A percentile compares a stretch with the other conserved stretches of the same genome.
Conservation (phyloP, 1,140 invertebrate species). For the Anadara kagoshimensis region DNA sequence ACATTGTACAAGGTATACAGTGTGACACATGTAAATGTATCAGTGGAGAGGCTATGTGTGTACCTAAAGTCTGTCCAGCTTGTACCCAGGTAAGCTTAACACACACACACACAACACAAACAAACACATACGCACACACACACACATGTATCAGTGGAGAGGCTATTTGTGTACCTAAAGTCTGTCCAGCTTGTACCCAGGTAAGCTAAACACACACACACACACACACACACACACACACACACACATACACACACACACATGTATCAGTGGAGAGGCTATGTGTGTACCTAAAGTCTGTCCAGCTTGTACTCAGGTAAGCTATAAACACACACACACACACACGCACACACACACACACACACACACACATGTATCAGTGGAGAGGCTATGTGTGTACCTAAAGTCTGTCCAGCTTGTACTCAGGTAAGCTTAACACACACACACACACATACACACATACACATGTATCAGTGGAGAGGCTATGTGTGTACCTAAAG, state of each 20-base stretch:
- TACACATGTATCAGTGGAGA: constrained; percentile 86
- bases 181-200: background rate
- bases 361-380: constrained; percentile 86
- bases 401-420: constrained; percentile 82
- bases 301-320: too few species aligned
- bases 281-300: too few species aligned
- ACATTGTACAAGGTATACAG: constrained; percentile 81
- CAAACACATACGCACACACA: background rate
- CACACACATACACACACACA: too few species aligned
- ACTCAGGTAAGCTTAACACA: constrained; percentile 66
- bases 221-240: too few species aligned
- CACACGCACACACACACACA: constrained; percentile 80
- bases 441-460: constrained; percentile 70
- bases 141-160: background rate
- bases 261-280: too few species aligned
- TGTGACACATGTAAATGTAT: constrained; percentile 88
- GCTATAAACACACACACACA: background rate
- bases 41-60: constrained; percentile 81
- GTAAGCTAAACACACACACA: background rate
- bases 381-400: constrained; percentile 80
- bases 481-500: constrained; percentile 80
- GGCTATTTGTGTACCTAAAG: background rate
- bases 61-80: constrained; percentile 80
- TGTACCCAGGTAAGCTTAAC: constrained; percentile 76
- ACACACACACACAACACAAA: background rate